A percentile compares a stretch with the other conserved stretches of the same genome.
These are phyloP conservation scores for Talpa occidentalis DNA, from an alignment of 2,113 vertebrate genomes.

Conservation along the genomic window DNA sequence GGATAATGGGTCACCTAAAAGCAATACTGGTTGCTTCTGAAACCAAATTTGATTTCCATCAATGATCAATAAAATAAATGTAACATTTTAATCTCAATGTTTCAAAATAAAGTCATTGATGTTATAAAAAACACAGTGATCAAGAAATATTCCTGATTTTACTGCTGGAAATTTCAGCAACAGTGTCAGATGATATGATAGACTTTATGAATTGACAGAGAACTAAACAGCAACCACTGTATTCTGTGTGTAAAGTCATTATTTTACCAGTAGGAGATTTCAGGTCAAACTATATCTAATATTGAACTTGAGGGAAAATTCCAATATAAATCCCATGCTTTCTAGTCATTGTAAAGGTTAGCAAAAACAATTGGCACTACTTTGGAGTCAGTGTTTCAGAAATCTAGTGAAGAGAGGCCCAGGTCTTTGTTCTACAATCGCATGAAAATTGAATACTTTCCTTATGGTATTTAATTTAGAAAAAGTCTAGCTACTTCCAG, in stretches of 20 bases:
- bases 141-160: neutral
- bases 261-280: neutral
- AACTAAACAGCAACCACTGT: neutral
- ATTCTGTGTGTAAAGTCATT: neutral
- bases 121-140: neutral
- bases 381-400: neutral
- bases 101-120: conserved; percentile 17
- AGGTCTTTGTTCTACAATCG: neutral
- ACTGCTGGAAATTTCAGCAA: neutral
- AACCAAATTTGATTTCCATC: neutral
- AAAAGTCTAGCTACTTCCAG: neutral
- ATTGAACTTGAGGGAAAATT: neutral
- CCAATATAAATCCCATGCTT: neutral
- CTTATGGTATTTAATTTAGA: neutral
- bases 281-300: neutral
- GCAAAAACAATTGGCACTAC: neutral
- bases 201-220: neutral
- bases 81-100: conserved; percentile 37
- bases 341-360: neutral
- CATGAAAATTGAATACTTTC: neutral
- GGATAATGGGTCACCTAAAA: neutral
- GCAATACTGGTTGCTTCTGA: neutral
- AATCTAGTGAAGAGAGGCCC: neutral
- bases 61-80: neutral
- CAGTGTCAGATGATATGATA: neutral